Evolutionary conservation across 1,140 invertebrate species (phyloP), one percentile per base, ranked within the genome.

Genomic region (Aethina tumida): DNA sequence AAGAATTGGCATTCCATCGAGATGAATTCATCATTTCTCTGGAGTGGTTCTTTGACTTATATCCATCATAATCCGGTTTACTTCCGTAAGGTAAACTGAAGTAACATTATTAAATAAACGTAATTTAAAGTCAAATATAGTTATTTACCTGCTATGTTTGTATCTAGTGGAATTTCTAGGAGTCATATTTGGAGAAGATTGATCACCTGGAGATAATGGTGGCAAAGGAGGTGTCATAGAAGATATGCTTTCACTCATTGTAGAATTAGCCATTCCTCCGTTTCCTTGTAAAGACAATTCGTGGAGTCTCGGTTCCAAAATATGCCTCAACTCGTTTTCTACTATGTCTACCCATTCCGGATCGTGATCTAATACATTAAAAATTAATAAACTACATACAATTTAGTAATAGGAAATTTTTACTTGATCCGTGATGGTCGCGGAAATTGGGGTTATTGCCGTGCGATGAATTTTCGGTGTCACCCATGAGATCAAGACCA

Each of bases 321-420:
- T 85, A 52, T 81, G 78, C 18, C 81, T 65, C 13, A 85, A 67
- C 57, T 86, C 84, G 6, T 77, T 78, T 62, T 88, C 83, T 2
- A 86, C 82, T 29, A 85, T 73, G 50, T 86, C 83, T 7, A 84
- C 81, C 84, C 84, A 88, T 59, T 86, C 82, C 2, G 79, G 78
- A 50, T 84, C 81, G 52, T 77, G 76, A 42, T 60, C 71, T 77
- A 39, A n/a, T n/a, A n/a, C n/a, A n/a, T n/a, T 4, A 39, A 42
- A 35, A 39, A 36, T 39, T 14, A 14, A 10, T 35, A 16, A 2
- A 17, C 18, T 24, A 24, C 22, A 8, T 24, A 24, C 22, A n/a
- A n/a, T n/a, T n/a, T n/a, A n/a, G n/a, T n/a, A n/a, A n/a, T n/a
- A n/a, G n/a, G n/a, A n/a, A n/a, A n/a, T n/a, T n/a, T n/a, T n/a